Evolutionary conservation across 2,888 invertebrate species (phyloP), one percentile per base, ranked within the genome.

Genomic region (Cephus rjabovi): DNA sequence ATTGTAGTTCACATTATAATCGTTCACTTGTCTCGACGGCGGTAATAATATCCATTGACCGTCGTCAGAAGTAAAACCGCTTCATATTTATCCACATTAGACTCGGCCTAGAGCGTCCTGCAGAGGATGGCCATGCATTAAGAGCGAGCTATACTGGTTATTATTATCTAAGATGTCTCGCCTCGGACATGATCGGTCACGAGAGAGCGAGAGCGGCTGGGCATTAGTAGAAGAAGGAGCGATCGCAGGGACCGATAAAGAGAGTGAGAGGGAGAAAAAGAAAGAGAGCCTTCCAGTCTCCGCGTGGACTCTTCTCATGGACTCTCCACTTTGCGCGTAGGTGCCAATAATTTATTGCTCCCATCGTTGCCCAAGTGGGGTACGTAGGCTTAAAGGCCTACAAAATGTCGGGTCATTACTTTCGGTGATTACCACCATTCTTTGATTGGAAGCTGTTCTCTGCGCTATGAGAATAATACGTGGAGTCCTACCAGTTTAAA

Each of bases 301-400:
- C 70, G 81, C 74, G 79, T 74, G 79, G 70, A 40, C 37, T 37
- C 37, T 37, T 37, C 37, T 40, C 37, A 40, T 40, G 76, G 79
- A 33, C 79, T 81, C 77, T 75, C 77, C 79, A 80, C 80, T 82
- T 84, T 84, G 84, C 77, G 83, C 88, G 88, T 88, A 87, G 88
- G 88, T 87, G 88, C 84, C 84, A 86, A 86, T 86, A 86, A 88
- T 88, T 88, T 88, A 88, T 88, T 81, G 84, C 85, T 84, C 85
- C 82, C 68, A 35, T 76, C 77, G 83, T 85, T 85, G 85, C 84
- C 82, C 84, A 80, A 84, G 80, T 75, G 81, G 81, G 77, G 75
- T 79, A 83, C 82, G 83, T 86, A 82, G 82, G 81, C 81, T 80
- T 81, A 83, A 82, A 84, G 84, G 81, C 80, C 82, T 81, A 86